Conservation (phyloP, 1,140 invertebrate genomes). For the Chelonus insularis region DNA sequence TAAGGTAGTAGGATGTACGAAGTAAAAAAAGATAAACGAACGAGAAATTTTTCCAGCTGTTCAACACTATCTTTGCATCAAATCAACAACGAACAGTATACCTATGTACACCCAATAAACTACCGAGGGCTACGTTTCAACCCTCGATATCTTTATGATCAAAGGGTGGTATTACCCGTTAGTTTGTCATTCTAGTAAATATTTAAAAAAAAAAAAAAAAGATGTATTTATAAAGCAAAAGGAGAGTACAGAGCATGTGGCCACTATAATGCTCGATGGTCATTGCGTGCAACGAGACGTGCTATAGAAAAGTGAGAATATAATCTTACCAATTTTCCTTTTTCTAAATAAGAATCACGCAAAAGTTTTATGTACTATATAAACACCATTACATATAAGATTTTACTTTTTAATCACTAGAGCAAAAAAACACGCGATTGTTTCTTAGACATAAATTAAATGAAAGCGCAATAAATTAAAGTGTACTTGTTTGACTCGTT, state of each 20-base stretch:
- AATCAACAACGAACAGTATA: slow-evolving; percentile 51
- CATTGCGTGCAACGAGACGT: neutral
- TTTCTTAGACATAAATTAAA: slow-evolving; percentile 9
- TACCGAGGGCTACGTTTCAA: slow-evolving; percentile 44
- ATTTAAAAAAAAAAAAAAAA: slow-evolving; percentile 14
- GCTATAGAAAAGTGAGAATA: slow-evolving; percentile 13
- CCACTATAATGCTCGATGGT: neutral
- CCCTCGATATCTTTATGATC: slow-evolving; percentile 56
- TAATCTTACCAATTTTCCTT: slow-evolving; percentile 19
- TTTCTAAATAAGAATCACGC: slow-evolving; percentile 3
- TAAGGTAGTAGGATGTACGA: too few species aligned
- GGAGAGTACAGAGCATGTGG: neutral
- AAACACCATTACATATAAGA: too few species aligned
- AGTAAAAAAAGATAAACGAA: too few species aligned
- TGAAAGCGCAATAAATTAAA: too few species aligned
- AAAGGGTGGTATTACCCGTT: slow-evolving; percentile 28
- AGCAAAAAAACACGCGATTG: slow-evolving; percentile 23
- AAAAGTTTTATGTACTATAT: neutral
- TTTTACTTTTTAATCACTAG: slow-evolving; percentile 23
- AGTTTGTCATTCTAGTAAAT: slow-evolving; percentile 8
- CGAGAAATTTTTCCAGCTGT: slow-evolving; percentile 55
- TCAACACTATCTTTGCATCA: slow-evolving; percentile 43
- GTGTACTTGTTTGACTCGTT: too few species aligned
- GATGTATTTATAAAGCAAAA: neutral
- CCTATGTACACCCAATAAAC: slow-evolving; percentile 20